These are phyloP conservation scores for Dasysyrphus albostriatus DNA, from an alignment of 2,888 invertebrate genomes.

Conservation along the genomic window DNA sequence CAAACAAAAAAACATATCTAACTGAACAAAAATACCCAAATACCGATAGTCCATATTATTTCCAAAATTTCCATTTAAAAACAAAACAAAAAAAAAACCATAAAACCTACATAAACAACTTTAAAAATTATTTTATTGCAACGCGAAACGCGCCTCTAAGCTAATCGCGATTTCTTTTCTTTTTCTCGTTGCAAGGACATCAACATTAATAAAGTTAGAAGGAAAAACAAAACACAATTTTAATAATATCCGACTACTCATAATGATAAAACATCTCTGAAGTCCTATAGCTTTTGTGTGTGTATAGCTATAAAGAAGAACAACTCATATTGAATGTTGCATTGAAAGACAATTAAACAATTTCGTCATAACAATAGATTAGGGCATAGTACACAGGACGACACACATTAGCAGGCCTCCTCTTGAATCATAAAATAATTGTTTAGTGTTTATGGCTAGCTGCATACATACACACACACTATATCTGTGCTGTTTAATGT, in stretches of 20 bases:
- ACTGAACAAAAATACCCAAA: background rate
- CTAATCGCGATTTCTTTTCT: background rate
- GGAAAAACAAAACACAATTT: background rate
- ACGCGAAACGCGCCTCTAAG: constrained; percentile 63
- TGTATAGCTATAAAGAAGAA: background rate
- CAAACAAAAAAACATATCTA: background rate
- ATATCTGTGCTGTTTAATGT: background rate
- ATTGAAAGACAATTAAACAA: constrained; percentile 48
- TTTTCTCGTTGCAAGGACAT: constrained; percentile 51
- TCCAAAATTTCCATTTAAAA: constrained; percentile 35
- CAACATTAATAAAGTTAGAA: background rate
- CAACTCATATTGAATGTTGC: background rate
- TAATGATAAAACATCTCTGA: constrained; percentile 12
- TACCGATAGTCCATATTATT: background rate
- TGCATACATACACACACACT: background rate
- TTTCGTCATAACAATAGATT: constrained; percentile 37
- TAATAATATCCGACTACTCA: background rate
- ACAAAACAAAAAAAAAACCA: constrained; percentile 29
- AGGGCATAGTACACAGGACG: constrained; percentile 1
- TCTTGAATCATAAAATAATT: constrained; percentile 51
- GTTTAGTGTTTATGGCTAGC: constrained; percentile 30
- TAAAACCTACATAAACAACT: constrained; percentile 44
- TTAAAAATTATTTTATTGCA: constrained; percentile 56
- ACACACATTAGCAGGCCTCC: constrained; percentile 61
- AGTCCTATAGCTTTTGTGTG: background rate